A percentile compares a stretch with the other conserved stretches of the same genome.
These are phyloP conservation scores for Ictidomys tridecemlineatus DNA, from an alignment of 2,113 vertebrate species.

Conservation along the genomic window DNA sequence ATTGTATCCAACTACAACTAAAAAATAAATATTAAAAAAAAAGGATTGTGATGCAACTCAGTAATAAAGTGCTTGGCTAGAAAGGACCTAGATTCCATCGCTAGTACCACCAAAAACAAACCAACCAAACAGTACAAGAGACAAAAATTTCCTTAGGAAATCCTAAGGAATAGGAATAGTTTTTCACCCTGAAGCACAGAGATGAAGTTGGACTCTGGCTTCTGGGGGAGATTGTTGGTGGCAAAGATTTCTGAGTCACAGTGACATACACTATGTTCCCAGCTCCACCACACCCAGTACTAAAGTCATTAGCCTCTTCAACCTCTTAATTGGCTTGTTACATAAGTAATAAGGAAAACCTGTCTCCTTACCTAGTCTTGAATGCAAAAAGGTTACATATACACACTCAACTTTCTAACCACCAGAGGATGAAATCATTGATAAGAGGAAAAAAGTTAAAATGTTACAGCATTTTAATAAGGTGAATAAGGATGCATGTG, in stretches of 20 bases:
- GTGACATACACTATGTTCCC: rapidly evolving
- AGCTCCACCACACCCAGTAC: neutral
- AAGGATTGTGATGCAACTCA: too few relatives aligned
- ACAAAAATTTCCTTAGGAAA: neutral
- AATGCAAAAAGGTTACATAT: neutral
- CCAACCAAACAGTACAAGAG: neutral
- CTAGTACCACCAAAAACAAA: neutral
- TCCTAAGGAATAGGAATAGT: neutral
- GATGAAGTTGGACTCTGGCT: neutral
- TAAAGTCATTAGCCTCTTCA: neutral
- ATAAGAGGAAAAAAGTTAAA: neutral
- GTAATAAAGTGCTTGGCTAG: too few relatives aligned
- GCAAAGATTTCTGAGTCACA: neutral
- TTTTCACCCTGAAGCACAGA: neutral
- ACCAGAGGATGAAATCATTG: neutral
- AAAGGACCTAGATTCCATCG: too few relatives aligned
- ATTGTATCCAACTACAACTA: too few relatives aligned
- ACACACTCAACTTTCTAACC: neutral
- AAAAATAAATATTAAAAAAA: too few relatives aligned
- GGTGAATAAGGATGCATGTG: neutral
- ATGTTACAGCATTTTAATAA: neutral
- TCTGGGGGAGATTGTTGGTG: neutral
- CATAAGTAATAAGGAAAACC: neutral
- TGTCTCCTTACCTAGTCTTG: neutral
- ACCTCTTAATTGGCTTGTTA: neutral